Base-by-base conservation (phyloP, 1,140 invertebrate genomes). In the Stegodyphus mimosarum region DNA sequence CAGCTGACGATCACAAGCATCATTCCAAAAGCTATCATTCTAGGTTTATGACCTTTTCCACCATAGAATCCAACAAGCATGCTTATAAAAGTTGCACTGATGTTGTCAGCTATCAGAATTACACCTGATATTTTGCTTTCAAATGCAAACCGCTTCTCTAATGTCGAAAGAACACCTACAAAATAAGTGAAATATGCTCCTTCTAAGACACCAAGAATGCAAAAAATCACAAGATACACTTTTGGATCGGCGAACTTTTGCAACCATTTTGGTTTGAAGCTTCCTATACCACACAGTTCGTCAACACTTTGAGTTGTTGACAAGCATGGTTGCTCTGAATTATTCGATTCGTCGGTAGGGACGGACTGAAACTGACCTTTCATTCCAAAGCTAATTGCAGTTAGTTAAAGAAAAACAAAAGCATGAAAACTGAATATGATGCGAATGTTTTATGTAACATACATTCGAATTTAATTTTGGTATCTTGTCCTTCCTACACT, bases 91-190 rank as follows among this genome's bases (percentile, higher is more conserved):
- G 89, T 73, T 94, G 87, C 83, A 94, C 93, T 90, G 11, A 89
- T 80, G 75, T 89, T 89, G 64, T 89, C 89, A 0, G 88, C 87
- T 49, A 89, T 89, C 71, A 89, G 51, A 49, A 89, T 88, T 11
- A 88, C 89, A 93, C 94, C 94, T 69, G 94, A 94, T 55, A 94
- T 94, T 90, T 93, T 93, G 13, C 94, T 95, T 0, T 94, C 94
- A 88, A 96, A 95, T 88, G 94, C 95, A 89, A 94, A 96, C 87
- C 95, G 92, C 88, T 95, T 95, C 89, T 96, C 95, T 52, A 96
- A 91, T 0, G 95, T 96, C 55, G 94, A 94, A 55, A 96, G 93
- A 6, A 94, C 95, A 13, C 94, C 94, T 88, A 94, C 94, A 85
- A 94, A 95, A 88, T 96, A 96, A 2, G 94, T 93, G 88, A 94